Evolutionary conservation across 2,113 vertebrate species (phyloP), one percentile per base, ranked within the genome.

Genomic region (Globicephala melas): DNA sequence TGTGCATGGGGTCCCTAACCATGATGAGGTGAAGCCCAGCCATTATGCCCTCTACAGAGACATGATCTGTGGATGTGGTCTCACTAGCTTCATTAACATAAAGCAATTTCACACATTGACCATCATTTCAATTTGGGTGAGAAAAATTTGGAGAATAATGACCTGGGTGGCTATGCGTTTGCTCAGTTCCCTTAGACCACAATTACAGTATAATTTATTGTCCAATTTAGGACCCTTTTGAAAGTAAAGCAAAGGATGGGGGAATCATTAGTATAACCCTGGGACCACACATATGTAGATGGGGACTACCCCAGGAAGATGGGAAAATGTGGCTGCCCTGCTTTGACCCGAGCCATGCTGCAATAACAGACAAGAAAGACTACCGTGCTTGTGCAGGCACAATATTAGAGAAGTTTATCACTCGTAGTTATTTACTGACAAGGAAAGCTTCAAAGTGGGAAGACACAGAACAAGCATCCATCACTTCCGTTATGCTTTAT

Each of bases 51-150:
- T 89, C 58, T 36, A 36, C 10, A 38, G 25, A 76, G 44, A 65
- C 26, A 20, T 31, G 26, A 47, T 70, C 38, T 47, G 3, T 25
- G 15, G 23, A 31, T 28, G 28, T 28, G 31, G 7, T 87, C 63
- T 91, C 47, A 36, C 28, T 63, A 28, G 21, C 23, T 36, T 91
- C 50, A 73, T 38, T 26, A 67, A 67, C 60, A 67, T 11, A 38
- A 83, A 17, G 20, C 67, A 58, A 7, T 70, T 63, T 62, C 67
- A 83, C 55, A 95, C 31, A 60, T 21, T 58, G 53, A 53, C 31
- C 33, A 38, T 94, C 38, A 21, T 89, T 96, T 96, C 31, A 18
- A 53, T 73, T 28, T n/a, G 33, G 28, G n/a, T 63, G 8, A 96
- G 53, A 94, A 96, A 81, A 82, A 12, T n/a, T 55, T 28, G 18